phyloP scores from a whole-genome alignment of 2,888 invertebrate species.

The Quadroppia sp. region DNA sequence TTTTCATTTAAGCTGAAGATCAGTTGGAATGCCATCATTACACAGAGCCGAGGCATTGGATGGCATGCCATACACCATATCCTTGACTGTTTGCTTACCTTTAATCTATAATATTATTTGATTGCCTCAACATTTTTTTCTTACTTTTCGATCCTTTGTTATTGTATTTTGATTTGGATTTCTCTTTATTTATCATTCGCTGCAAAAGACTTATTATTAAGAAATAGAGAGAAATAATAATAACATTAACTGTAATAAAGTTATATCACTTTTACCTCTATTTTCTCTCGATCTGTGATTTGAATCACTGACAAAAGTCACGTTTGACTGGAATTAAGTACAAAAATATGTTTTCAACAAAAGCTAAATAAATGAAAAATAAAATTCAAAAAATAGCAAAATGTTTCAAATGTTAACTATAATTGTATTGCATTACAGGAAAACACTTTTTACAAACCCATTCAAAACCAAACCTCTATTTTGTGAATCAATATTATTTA shows the following conservation, averaged over 20 bases:
- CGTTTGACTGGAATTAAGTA: neutral
- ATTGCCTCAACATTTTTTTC: neutral
- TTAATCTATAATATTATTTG: conserved; percentile 24
- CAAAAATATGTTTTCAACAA: conserved; percentile 8
- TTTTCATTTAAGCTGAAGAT: conserved; percentile 18
- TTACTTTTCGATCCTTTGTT: neutral
- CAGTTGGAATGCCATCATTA: neutral
- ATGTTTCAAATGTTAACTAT: too few relatives aligned
- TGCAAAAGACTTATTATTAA: neutral
- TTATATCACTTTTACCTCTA: conserved; percentile 1
- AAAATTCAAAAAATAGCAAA: too few relatives aligned
- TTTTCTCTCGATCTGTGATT: neutral
- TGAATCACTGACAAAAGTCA: neutral
- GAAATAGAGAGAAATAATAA: neutral
- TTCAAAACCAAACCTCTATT: neutral
- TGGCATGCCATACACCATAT: conserved; percentile 21
- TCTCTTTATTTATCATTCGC: conserved; percentile 7
- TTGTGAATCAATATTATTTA: conserved; percentile 23
- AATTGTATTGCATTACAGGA: too few relatives aligned
- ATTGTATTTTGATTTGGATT: conserved; percentile 10
- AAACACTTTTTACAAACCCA: too few relatives aligned
- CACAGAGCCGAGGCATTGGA: neutral
- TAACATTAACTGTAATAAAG: conserved; percentile 14
- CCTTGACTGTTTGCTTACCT: conserved; percentile 16
- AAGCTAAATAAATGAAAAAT: neutral